Conservation (phyloP, 1,140 invertebrate genomes). For the Sminthurinus signatus region DNA sequence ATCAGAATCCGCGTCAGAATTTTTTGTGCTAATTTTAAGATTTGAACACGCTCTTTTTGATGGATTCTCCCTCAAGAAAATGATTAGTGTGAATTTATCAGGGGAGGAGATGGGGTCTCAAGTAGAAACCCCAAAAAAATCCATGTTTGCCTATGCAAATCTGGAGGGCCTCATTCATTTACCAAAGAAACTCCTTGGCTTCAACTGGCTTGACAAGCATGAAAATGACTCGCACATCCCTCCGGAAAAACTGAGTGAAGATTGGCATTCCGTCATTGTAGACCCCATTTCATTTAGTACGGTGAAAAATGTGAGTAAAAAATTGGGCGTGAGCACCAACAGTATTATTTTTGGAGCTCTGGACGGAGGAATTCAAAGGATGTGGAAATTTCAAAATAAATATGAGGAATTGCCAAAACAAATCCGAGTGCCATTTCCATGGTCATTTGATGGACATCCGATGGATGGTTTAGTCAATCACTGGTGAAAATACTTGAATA, state of each 20-base stretch:
- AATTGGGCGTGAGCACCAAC: slow-evolving; percentile 14
- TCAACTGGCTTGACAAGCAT: too few species aligned
- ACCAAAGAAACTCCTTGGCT: too few species aligned
- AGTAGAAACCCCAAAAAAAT: too few species aligned
- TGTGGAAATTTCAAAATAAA: slow-evolving; percentile 10
- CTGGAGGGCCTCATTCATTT: too few species aligned
- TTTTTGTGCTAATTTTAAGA: too few species aligned
- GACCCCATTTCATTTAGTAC: slow-evolving; percentile 2
- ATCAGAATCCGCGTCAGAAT: too few species aligned
- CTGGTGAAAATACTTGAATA: slow-evolving; percentile 29
- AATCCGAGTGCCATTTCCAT: slow-evolving; percentile 26
- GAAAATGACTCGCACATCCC: slow-evolving; percentile 30
- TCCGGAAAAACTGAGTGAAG: slow-evolving; percentile 14
- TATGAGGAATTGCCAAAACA: slow-evolving; percentile 16
- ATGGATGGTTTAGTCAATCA: slow-evolving; percentile 36
- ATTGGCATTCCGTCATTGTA: slow-evolving; percentile 19
- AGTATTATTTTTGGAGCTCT: slow-evolving; percentile 27
- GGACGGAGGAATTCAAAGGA: slow-evolving; percentile 25
- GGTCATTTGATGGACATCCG: slow-evolving; percentile 35
- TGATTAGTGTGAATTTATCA: too few species aligned
- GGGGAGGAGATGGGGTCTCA: too few species aligned
- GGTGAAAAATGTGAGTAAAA: not conserved
- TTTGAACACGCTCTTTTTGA: too few species aligned
- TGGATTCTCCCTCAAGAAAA: too few species aligned
- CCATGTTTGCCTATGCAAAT: too few species aligned